Base-by-base conservation (phyloP, 1,140 invertebrate species). In the Euglossa dilemma region DNA sequence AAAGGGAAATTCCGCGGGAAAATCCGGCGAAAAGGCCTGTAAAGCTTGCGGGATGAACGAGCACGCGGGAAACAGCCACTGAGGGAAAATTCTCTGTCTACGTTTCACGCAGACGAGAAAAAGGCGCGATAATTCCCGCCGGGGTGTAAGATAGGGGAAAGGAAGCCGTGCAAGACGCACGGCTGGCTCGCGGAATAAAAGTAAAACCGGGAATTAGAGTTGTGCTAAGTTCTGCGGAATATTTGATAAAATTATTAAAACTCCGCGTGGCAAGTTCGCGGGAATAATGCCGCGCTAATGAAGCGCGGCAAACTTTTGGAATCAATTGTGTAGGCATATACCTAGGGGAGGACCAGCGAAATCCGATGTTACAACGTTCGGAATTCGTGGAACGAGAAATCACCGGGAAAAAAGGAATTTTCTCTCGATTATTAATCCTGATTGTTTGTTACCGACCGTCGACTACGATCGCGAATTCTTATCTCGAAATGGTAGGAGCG, bases 111-210 rank as follows among this genome's bases (percentile, higher is more conserved):
- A 63, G 69, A 69, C 80, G 43, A 67, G 80, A 82, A 82, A 82
- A 54, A 75, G 80, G 80, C 80, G 47, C 72, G 80, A 82, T 82
- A 82, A 82, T 82, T 82, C 80, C 80, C 80, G 16, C 23, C n/a
- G 80, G 80, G 57, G 66, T 75, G 71, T 57, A 14, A 57, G 64
- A 23, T 36, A 36, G 16, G 43, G 47, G 56, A 43, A 57, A 72
- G 69, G 69, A 47, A 74, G 36, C 52, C 23, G 20, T 18, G 43
- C 25, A 69, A 82, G 80, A 76, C 50, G 73, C 45, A 69, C 74
- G 72, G 43, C 43, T 20, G 56, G 52, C 20, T 11, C 25, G 3
- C 0, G 43, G 72, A 59, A 76, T 69, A 52, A 69, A 76, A 76
- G 47, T 74, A 50, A 69, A 50, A 66, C 25, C 5, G 43, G 11